Percentiles rank a stretch among this genome's conserved stretches.
Evolutionary conservation across 2,888 invertebrate species (phyloP).

Genomic region (Eupithecia insigniata): DNA sequence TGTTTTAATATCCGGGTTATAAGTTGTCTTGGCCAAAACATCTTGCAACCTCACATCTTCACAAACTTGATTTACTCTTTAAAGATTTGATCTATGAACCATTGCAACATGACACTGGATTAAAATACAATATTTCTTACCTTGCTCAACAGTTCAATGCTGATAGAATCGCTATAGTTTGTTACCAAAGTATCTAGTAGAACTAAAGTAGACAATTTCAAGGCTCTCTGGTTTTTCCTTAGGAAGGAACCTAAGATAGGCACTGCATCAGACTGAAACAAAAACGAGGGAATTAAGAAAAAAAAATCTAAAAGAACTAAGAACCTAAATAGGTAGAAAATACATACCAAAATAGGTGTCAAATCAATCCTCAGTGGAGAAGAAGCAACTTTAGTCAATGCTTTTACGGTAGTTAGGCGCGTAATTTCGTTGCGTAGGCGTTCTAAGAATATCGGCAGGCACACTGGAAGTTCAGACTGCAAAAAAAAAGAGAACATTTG

Average conservation of each 20-base stretch:
- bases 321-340: neutral
- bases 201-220: slow-evolving; percentile 95
- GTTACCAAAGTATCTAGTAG: slow-evolving; percentile 95
- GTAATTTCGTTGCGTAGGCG: slow-evolving; percentile 98
- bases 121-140: slow-evolving; percentile 63
- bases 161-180: slow-evolving; percentile 90
- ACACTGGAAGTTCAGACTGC: slow-evolving; percentile 89
- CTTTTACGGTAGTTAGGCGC: slow-evolving; percentile 97
- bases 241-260: slow-evolving; percentile 97
- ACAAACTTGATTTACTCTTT: too few relatives aligned
- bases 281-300: neutral
- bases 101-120: too few relatives aligned
- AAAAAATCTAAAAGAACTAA: neutral
- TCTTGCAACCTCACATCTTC: too few relatives aligned
- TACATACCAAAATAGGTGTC: slow-evolving; percentile 89
- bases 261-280: slow-evolving; percentile 90
- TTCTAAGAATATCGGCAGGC: slow-evolving; percentile 97
- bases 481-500: slow-evolving; percentile 46
- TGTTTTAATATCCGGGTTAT: too few relatives aligned
- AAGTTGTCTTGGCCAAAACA: too few relatives aligned
- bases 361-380: slow-evolving; percentile 94
- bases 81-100: too few relatives aligned
- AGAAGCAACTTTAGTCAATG: slow-evolving; percentile 96
- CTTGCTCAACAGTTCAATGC: slow-evolving; percentile 89
- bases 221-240: slow-evolving; percentile 97